Evolutionary conservation across 2,797 vertebrate genomes (phyloP).

Genomic region (Trachops cirrhosus): DNA sequence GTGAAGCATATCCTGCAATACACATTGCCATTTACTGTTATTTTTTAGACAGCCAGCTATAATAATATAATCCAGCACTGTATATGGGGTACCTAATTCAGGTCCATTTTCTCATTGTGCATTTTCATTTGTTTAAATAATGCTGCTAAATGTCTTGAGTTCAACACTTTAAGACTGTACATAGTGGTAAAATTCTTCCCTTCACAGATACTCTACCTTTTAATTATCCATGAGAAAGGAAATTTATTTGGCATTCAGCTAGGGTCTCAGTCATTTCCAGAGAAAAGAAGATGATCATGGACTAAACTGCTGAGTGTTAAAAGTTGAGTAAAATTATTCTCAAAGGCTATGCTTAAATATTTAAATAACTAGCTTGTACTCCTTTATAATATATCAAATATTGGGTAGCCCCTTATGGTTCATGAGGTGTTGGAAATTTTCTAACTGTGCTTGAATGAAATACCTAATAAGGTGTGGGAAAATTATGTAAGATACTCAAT

Average conservation of each 20-base stretch:
- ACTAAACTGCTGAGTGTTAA: slow-evolving; percentile 25
- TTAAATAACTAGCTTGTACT: slow-evolving; percentile 6
- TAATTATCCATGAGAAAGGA: slow-evolving; percentile 24
- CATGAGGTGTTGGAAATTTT: slow-evolving; percentile 24
- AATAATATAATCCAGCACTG: not conserved
- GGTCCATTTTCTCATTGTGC: not conserved
- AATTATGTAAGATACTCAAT: not conserved
- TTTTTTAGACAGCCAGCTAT: not conserved
- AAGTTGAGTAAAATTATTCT: slow-evolving; percentile 46
- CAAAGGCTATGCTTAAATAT: slow-evolving; percentile 36
- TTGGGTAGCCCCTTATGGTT: not conserved
- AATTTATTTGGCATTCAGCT: slow-evolving; percentile 33
- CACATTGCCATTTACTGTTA: not conserved
- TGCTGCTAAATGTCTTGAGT: slow-evolving; percentile 9
- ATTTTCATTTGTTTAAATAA: slow-evolving; percentile 48
- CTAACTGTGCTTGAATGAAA: slow-evolving; percentile 20
- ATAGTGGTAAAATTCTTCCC: not conserved
- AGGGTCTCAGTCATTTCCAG: not conserved
- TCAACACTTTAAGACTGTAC: slow-evolving; percentile 9
- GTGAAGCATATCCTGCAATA: not conserved
- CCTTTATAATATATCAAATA: not conserved
- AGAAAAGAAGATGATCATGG: slow-evolving; percentile 20
- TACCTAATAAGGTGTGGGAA: not conserved
- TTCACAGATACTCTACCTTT: not conserved
- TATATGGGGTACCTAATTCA: not conserved